Evolutionary conservation across 2,113 vertebrate genomes (phyloP).

Genomic region (Nannospalax galili): DNA sequence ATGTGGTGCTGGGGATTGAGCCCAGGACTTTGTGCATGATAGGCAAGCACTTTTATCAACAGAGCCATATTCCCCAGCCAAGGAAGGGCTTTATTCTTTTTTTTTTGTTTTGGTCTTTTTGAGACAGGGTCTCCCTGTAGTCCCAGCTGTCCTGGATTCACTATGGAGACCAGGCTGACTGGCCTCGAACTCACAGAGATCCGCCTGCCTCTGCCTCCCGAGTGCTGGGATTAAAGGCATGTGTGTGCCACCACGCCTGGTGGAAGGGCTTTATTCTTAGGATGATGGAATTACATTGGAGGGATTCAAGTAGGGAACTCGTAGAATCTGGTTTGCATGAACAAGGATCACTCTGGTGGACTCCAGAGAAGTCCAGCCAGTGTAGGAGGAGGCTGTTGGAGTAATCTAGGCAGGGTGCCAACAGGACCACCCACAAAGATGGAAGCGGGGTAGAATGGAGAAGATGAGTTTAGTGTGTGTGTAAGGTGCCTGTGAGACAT

Average conservation of each 20-base stretch:
- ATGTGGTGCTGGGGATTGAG: neutral
- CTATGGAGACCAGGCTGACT: too few species aligned
- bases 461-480: neutral
- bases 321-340: neutral
- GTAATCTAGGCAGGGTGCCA: rapidly evolving
- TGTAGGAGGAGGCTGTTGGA: neutral
- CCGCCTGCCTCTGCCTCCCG: too few species aligned
- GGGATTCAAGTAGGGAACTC: neutral
- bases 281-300: neutral
- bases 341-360: neutral
- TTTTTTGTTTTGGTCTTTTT: too few species aligned
- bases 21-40: neutral
- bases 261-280: neutral
- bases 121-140: too few species aligned
- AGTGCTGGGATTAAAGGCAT: too few species aligned
- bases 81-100: too few species aligned
- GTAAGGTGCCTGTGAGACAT: neutral
- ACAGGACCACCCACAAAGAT: neutral
- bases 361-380: neutral
- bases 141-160: too few species aligned
- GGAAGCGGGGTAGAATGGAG: neutral
- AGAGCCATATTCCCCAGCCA: neutral
- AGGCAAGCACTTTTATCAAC: neutral
- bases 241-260: too few species aligned
- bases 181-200: too few species aligned